phyloP scores from a whole-genome alignment of 2,797 vertebrate species.

The Gymnoscopelus microlampas region DNA sequence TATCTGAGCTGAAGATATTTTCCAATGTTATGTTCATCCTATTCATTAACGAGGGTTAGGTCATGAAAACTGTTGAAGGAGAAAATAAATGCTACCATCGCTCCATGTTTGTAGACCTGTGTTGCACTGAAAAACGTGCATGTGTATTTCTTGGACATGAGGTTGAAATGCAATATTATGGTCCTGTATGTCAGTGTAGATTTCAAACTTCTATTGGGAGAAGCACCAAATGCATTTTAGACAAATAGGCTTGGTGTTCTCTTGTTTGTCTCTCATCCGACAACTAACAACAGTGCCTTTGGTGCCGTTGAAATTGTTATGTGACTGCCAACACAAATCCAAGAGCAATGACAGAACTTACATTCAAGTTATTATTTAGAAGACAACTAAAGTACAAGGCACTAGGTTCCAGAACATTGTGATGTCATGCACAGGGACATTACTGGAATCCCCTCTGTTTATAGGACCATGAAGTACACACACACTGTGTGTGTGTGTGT shows the following conservation, averaged over 20 bases:
- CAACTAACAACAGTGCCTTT: constrained; percentile 58
- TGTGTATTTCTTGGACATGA: constrained; percentile 43
- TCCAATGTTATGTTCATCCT: constrained; percentile 62
- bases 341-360: constrained; percentile 74
- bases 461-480: constrained; percentile 13
- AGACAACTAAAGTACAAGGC: constrained; percentile 80
- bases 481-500: not conserved
- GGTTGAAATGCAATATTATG: constrained; percentile 62
- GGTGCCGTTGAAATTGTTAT: constrained; percentile 48
- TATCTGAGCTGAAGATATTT: constrained; percentile 86
- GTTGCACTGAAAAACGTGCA: constrained; percentile 41
- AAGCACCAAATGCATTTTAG: constrained; percentile 54
- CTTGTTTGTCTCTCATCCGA: constrained; percentile 48
- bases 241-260: constrained; percentile 68
- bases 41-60: constrained; percentile 38
- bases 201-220: constrained; percentile 56
- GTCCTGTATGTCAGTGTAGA: constrained; percentile 61
- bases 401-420: constrained; percentile 75
- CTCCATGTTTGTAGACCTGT: constrained; percentile 21
- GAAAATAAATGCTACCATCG: constrained; percentile 26
- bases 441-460: constrained; percentile 40
- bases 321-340: constrained; percentile 46
- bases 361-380: constrained; percentile 65
- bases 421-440: constrained; percentile 65
- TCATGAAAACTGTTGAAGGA: constrained; percentile 35